Percentiles rank a stretch among this genome's conserved stretches.
Evolutionary conservation across 2,888 invertebrate species (phyloP).

Genomic region (Drosophila imparisetae): DNA sequence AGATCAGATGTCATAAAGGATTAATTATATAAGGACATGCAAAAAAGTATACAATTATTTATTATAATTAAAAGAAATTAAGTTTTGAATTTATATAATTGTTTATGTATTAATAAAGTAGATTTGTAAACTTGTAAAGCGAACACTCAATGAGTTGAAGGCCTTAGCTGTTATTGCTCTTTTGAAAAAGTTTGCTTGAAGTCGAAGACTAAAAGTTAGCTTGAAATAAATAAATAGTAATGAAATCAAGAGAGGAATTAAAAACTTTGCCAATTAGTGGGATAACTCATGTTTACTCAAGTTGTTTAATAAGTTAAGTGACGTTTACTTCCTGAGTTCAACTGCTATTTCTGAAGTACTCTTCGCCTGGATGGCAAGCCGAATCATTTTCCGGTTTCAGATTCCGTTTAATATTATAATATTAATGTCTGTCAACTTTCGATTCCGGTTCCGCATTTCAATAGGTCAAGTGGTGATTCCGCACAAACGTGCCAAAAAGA

Average conservation of each 20-base stretch:
- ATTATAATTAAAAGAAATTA: too few species aligned
- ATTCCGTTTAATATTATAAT: background rate
- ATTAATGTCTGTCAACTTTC: background rate
- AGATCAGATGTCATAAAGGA: background rate
- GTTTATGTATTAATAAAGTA: too few species aligned
- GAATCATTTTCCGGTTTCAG: background rate
- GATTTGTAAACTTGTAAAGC: background rate
- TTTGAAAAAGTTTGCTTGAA: background rate
- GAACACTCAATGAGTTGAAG: background rate
- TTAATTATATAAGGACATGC: too few species aligned
- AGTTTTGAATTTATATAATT: background rate
- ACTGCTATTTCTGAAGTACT: background rate
- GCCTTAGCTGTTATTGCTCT: too few species aligned
- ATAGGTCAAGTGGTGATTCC: too few species aligned
- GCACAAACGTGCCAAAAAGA: background rate
- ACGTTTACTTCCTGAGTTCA: background rate
- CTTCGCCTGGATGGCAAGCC: background rate
- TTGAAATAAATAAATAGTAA: background rate
- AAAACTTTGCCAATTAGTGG: background rate
- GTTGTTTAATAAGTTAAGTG: background rate
- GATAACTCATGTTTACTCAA: background rate
- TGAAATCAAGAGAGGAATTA: background rate
- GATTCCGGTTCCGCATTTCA: too few species aligned
- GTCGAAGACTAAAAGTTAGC: background rate
- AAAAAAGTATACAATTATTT: too few species aligned